Conservation (phyloP, 2,797 vertebrate species). For the Neosilurus hyrtlii region DNA sequence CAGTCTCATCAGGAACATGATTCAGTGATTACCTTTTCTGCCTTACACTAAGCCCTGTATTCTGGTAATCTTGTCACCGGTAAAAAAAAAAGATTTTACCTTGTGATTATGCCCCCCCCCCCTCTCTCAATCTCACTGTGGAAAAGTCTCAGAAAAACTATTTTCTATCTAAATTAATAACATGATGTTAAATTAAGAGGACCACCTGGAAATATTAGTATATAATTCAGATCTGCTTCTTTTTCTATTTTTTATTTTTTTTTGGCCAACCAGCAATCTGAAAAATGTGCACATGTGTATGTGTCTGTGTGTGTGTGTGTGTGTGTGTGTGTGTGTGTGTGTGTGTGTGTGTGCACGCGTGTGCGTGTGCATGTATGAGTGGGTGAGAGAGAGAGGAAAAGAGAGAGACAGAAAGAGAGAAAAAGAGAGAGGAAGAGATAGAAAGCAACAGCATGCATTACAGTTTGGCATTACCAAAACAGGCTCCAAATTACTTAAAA, state of each 20-base stretch:
- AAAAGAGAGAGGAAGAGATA: not conserved
- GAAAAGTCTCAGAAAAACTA: not conserved
- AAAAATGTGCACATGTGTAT: not conserved
- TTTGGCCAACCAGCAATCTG: conserved; percentile 46
- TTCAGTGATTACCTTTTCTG: conserved; percentile 36
- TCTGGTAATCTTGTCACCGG: conserved; percentile 21
- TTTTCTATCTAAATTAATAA: conserved; percentile 61
- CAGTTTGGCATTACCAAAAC: not conserved
- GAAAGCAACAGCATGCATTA: conserved; percentile 31
- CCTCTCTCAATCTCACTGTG: not conserved
- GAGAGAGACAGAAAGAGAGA: conserved; percentile 15
- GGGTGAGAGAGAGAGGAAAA: conserved; percentile 9
- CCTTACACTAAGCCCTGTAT: conserved; percentile 20
- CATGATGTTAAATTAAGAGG: conserved; percentile 62
- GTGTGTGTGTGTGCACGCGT: too few species aligned
- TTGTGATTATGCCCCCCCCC: conserved; percentile 32
- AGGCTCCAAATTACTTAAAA: not conserved
- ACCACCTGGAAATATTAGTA: conserved; percentile 63
- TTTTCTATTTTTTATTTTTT: conserved; percentile 46
- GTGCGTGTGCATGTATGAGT: too few species aligned
- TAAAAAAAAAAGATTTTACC: conserved; percentile 28
- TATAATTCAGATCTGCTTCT: conserved; percentile 63
- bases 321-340: too few species aligned
- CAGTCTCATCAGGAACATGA: conserved; percentile 36
- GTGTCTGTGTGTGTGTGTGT: too few species aligned